Base-by-base conservation (phyloP, 2,888 invertebrate species). In the Plutella xylostella region DNA sequence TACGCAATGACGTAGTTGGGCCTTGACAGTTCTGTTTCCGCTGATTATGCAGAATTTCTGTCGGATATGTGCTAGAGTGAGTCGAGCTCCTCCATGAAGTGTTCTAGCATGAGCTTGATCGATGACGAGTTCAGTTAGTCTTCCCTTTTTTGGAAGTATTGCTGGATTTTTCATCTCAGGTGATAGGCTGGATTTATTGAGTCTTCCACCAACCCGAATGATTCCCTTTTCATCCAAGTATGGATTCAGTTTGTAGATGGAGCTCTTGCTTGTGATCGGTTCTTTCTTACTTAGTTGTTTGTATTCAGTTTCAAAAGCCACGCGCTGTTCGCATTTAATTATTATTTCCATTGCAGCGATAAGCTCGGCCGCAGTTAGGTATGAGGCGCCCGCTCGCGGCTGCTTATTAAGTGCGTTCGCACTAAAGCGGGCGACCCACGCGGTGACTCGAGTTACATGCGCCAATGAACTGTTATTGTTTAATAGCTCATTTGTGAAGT, bases 181-280 rank as follows among this genome's bases (percentile, higher is more conserved):
- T 14, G 25, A 21, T 9, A 43, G 19, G 14, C 9, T 14, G 4
- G 42, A 19, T 17, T 43, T 19, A 6, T n/a, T n/a, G 3, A 43
- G 22, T 15, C 42, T 18, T 14, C 42, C 42, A 2, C 42, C 42
- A 21, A 43, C 42, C 18, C 34, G n/a, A 18, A 43, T 19, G n/a
- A 43, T 43, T 14, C n/a, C 15, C 4, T 34, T 17, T n/a, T 34
- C 34, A 14, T 33, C 33, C 6, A 43, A 14, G 25, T 28, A 43
- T 4, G 35, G 42, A 22, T 43, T 43, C n/a, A 43, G 35, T 43
- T 19, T 33, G 4, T 22, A 21, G 7, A 39, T 15, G 6, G 11
- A 4, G 15, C 38, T 39, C 15, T 12, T 22, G 7, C 2, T 21
- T n/a, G n/a, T n/a, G 20, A 39, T 15, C 14, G 18, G 17, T 28